Conservation (phyloP, 1,140 invertebrate genomes). For the Leguminivora glycinivorella region DNA sequence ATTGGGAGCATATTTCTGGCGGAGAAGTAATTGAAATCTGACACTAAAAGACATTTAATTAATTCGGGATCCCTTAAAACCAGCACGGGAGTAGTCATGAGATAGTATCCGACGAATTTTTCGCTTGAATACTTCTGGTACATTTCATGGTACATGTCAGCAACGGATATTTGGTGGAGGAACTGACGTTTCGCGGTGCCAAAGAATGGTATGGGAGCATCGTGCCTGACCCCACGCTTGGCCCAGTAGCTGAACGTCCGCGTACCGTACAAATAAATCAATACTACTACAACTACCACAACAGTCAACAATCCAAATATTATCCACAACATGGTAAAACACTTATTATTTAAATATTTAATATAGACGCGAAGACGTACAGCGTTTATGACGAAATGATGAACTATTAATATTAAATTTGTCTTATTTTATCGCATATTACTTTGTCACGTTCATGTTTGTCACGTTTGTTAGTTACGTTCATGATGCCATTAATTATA, state of each 20-base stretch:
- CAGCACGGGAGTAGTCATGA: constrained; percentile 61
- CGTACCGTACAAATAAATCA: constrained; percentile 30
- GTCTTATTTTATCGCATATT: no score
- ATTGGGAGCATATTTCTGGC: background rate
- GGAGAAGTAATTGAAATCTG: background rate
- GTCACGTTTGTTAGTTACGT: no score
- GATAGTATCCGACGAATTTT: constrained; percentile 58
- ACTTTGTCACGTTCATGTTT: no score
- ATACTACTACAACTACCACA: background rate
- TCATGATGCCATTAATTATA: no score
- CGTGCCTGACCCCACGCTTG: constrained; percentile 55
- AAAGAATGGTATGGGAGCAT: constrained; percentile 53
- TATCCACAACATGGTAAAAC: background rate
- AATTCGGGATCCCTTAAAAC: background rate
- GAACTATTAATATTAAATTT: no score
- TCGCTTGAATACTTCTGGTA: constrained; percentile 38
- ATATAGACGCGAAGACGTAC: no score
- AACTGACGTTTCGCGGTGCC: constrained; percentile 48
- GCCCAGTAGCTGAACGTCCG: constrained; percentile 69
- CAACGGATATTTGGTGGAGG: constrained; percentile 28
- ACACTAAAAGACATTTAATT: background rate
- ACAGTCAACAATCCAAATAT: background rate
- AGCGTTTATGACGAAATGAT: no score
- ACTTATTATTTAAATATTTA: no score
- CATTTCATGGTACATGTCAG: constrained; percentile 33